Conservation (phyloP, 2,888 invertebrate species). For the Candidula unifasciata region DNA sequence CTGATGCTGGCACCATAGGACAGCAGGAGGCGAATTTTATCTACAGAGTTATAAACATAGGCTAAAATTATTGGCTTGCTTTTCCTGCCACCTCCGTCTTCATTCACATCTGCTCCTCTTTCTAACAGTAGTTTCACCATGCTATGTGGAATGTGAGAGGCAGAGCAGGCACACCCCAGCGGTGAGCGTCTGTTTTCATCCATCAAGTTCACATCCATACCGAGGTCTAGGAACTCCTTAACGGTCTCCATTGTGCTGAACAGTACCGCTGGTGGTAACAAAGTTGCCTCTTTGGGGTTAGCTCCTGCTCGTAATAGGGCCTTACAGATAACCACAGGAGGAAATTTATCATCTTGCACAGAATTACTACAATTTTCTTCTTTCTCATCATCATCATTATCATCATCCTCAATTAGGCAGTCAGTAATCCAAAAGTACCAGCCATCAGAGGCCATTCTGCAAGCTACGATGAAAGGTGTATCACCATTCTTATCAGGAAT, state of each 20-base stretch:
- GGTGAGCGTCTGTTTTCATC: slow-evolving; percentile 72
- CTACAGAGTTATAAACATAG: slow-evolving; percentile 72
- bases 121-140: slow-evolving; percentile 68
- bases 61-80: slow-evolving; percentile 72
- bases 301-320: slow-evolving; percentile 67
- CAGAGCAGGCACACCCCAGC: slow-evolving; percentile 69
- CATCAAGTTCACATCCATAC: slow-evolving; percentile 73
- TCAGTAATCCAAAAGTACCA: slow-evolving; percentile 71
- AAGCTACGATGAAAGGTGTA: slow-evolving; percentile 67
- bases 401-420: slow-evolving; percentile 48
- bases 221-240: slow-evolving; percentile 66
- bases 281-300: slow-evolving; percentile 66
- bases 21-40: slow-evolving; percentile 69
- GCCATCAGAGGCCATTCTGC: slow-evolving; percentile 68
- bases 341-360: slow-evolving; percentile 61
- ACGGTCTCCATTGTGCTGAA: slow-evolving; percentile 65
- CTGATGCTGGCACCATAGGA: slow-evolving; percentile 72
- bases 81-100: slow-evolving; percentile 71
- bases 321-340: slow-evolving; percentile 69
- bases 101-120: slow-evolving; percentile 70
- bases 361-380: neutral
- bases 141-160: slow-evolving; percentile 61
- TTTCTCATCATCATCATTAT: slow-evolving; percentile 38
- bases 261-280: slow-evolving; percentile 70
- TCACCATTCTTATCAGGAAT: slow-evolving; percentile 66